Conservation (phyloP, 2,888 invertebrate genomes). For the Megaustenia siamemsis region DNA sequence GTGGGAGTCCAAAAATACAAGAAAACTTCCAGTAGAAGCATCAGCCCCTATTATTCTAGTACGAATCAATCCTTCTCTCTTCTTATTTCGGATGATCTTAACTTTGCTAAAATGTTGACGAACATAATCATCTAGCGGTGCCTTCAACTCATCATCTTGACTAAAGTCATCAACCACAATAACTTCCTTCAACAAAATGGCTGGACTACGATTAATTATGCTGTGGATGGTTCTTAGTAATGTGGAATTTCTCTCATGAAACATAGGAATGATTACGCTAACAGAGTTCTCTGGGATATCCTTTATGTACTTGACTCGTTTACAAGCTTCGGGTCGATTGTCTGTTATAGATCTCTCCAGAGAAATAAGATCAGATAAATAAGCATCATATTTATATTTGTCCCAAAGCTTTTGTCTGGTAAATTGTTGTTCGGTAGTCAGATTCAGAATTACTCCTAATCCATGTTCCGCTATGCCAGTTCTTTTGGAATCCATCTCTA, state of each 20-base stretch:
- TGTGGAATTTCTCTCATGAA: constrained; percentile 52
- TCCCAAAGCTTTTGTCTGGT: background rate
- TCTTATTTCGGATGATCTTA: constrained; percentile 42
- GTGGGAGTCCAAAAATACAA: constrained; percentile 55
- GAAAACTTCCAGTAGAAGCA: constrained; percentile 42
- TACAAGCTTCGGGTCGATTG: constrained; percentile 8
- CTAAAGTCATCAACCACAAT: constrained; percentile 56
- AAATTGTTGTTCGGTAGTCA: background rate
- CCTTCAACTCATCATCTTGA: constrained; percentile 37
- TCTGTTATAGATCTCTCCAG: constrained; percentile 32
- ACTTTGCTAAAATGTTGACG: constrained; percentile 31
- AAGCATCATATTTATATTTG: constrained; percentile 30
- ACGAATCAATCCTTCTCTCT: constrained; percentile 47
- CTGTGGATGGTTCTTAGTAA: constrained; percentile 49
- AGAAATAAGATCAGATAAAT: constrained; percentile 13
- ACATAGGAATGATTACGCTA: constrained; percentile 46
- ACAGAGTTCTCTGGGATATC: constrained; percentile 34
- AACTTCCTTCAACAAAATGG: constrained; percentile 43
- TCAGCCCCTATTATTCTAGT: constrained; percentile 52
- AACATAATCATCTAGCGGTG: constrained; percentile 43
- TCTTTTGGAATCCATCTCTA: constrained; percentile 13
- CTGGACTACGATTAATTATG: constrained; percentile 46
- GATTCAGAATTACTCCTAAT: background rate
- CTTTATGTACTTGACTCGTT: background rate
- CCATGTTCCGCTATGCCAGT: constrained; percentile 33